Evolutionary conservation across 2,888 invertebrate genomes (phyloP).

Genomic region (Megaustenia siamemsis): DNA sequence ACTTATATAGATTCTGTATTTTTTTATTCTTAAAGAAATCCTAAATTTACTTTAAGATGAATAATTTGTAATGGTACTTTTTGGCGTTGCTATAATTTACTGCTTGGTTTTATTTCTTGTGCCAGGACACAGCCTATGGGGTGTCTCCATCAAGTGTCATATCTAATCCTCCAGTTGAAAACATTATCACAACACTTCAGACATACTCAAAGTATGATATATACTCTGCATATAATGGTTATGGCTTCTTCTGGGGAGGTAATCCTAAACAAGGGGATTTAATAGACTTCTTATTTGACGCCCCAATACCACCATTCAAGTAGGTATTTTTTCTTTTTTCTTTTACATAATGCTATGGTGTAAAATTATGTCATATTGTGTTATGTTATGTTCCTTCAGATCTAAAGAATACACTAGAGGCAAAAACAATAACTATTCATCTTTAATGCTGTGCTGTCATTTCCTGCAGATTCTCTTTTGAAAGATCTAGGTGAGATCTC

Average conservation of each 20-base stretch:
- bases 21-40: too few species aligned
- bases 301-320: constrained; percentile 21
- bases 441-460: too few species aligned
- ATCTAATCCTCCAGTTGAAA: constrained; percentile 26
- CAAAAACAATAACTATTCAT: too few species aligned
- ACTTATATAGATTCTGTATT: too few species aligned
- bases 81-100: neutral
- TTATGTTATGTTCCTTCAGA: too few species aligned
- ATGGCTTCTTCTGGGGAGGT: constrained; percentile 38
- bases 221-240: constrained; percentile 33
- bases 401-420: too few species aligned
- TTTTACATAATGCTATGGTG: too few species aligned
- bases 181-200: constrained; percentile 37
- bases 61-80: neutral
- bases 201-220: constrained; percentile 40
- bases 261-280: constrained; percentile 42
- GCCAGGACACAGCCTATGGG: constrained; percentile 38
- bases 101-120: neutral
- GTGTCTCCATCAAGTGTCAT: too few species aligned
- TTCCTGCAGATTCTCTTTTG: too few species aligned
- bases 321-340: neutral
- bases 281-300: constrained; percentile 43
- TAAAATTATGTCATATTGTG: too few species aligned
- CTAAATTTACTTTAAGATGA: neutral
- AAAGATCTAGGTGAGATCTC: too few species aligned